Evolutionary conservation across 2,888 invertebrate genomes (phyloP).

Genomic region (Trachelus tabidus): DNA sequence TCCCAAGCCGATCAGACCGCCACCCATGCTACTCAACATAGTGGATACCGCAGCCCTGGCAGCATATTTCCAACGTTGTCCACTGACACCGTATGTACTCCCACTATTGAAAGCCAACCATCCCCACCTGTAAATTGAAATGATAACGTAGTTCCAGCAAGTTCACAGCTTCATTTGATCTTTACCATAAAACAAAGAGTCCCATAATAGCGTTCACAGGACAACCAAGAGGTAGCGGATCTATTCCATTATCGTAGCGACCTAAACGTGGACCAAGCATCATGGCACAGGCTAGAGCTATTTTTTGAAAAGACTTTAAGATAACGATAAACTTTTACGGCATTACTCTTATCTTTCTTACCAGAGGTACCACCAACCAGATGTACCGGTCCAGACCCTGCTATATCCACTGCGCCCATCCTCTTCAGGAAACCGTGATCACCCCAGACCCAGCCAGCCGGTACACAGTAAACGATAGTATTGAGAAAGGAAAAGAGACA

Average conservation of each 20-base stretch:
- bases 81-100: slow-evolving; percentile 85
- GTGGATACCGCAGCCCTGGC: slow-evolving; percentile 91
- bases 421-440: slow-evolving; percentile 86
- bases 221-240: slow-evolving; percentile 83
- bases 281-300: slow-evolving; percentile 86
- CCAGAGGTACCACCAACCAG: slow-evolving; percentile 78
- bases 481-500: slow-evolving; percentile 90
- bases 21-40: slow-evolving; percentile 91
- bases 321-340: not conserved
- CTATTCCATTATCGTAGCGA: slow-evolving; percentile 81
- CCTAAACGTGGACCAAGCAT: slow-evolving; percentile 92
- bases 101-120: slow-evolving; percentile 97
- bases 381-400: slow-evolving; percentile 92
- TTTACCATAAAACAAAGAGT: slow-evolving; percentile 86
- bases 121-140: slow-evolving; percentile 75
- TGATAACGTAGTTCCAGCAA: not conserved
- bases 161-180: not conserved
- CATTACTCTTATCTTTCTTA: slow-evolving; percentile 28
- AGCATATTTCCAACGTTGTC: slow-evolving; percentile 91
- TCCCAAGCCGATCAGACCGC: slow-evolving; percentile 78
- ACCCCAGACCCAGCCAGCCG: slow-evolving; percentile 95
- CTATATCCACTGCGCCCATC: slow-evolving; percentile 91
- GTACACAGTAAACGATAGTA: slow-evolving; percentile 90
- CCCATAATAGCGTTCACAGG: slow-evolving; percentile 94
- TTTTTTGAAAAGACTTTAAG: not conserved